A percentile compares a stretch with the other conserved stretches of the same genome.
These are phyloP conservation scores for Rotaria socialis DNA, from an alignment of 2,888 invertebrate genomes.

Conservation along the genomic window DNA sequence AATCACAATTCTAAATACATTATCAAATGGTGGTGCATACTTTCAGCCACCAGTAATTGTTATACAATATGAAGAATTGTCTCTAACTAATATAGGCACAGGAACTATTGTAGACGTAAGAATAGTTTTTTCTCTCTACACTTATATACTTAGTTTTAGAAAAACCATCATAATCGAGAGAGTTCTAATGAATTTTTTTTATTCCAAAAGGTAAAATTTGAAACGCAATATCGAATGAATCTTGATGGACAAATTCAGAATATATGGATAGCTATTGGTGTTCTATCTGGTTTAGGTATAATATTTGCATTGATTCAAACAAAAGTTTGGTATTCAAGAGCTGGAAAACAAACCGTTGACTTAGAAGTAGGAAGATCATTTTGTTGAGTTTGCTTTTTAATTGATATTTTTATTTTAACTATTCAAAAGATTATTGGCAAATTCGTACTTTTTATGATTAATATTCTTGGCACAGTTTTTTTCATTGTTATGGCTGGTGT, in stretches of 20 bases:
- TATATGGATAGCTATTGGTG: slow-evolving; percentile 40
- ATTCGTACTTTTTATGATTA: slow-evolving; percentile 38
- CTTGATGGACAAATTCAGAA: slow-evolving; percentile 9
- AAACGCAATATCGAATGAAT: slow-evolving; percentile 39
- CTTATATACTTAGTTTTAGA: too few species aligned
- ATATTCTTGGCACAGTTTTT: slow-evolving; percentile 35
- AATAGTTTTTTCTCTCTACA: not conserved
- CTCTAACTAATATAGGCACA: not conserved
- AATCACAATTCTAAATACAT: slow-evolving; percentile 26
- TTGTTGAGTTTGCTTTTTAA: too few species aligned
- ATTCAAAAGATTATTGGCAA: slow-evolving; percentile 36
- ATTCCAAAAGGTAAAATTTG: slow-evolving; percentile 10
- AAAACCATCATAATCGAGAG: too few species aligned
- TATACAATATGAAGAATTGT: slow-evolving; percentile 33
- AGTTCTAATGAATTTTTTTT: not conserved
- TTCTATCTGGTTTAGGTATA: slow-evolving; percentile 27
- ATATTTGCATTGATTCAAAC: slow-evolving; percentile 36
- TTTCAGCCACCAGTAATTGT: slow-evolving; percentile 41
- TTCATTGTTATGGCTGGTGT: slow-evolving; percentile 38
- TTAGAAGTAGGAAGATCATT: not conserved
- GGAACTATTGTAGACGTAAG: not conserved
- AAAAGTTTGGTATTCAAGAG: slow-evolving; percentile 39
- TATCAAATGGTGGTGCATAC: not conserved
- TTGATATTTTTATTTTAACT: not conserved
- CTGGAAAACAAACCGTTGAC: slow-evolving; percentile 42